Evolutionary conservation across 1,140 invertebrate genomes (phyloP).

Genomic region (Dinoponera quadriceps): DNA sequence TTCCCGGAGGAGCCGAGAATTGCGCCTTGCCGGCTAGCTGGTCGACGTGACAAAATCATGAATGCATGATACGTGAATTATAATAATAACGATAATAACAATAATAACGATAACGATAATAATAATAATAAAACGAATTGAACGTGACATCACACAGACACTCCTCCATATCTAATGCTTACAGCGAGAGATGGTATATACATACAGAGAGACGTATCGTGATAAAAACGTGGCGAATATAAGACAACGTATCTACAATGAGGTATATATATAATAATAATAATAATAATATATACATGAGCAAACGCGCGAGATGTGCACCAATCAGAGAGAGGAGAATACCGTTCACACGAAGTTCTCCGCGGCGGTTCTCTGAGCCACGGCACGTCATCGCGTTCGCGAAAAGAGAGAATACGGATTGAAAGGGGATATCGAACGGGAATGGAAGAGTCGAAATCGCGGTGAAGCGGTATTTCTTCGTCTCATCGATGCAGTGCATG

Average conservation of each 20-base stretch:
- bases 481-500: slow-evolving; percentile 62
- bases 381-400: background rate
- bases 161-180: slow-evolving; percentile 58
- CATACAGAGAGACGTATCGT: slow-evolving; percentile 54
- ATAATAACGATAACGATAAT: slow-evolving; percentile 2
- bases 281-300: slow-evolving; percentile 30
- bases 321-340: slow-evolving; percentile 44
- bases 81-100: slow-evolving; percentile 32
- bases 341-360: background rate
- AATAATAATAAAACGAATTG: slow-evolving; percentile 60
- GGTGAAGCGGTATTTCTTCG: slow-evolving; percentile 22
- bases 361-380: background rate
- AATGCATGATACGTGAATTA: slow-evolving; percentile 40
- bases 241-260: slow-evolving; percentile 48
- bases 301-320: slow-evolving; percentile 15
- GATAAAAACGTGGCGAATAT: slow-evolving; percentile 58
- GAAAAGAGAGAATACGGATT: no score
- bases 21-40: background rate
- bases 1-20: slow-evolving; percentile 1
- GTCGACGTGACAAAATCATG: slow-evolving; percentile 24
- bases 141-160: slow-evolving; percentile 53
- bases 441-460: background rate
- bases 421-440: no score
- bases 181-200: slow-evolving; percentile 38
- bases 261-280: slow-evolving; percentile 24